Base-by-base conservation (phyloP, 2,113 vertebrate genomes). In the Muscicapa adusta region DNA sequence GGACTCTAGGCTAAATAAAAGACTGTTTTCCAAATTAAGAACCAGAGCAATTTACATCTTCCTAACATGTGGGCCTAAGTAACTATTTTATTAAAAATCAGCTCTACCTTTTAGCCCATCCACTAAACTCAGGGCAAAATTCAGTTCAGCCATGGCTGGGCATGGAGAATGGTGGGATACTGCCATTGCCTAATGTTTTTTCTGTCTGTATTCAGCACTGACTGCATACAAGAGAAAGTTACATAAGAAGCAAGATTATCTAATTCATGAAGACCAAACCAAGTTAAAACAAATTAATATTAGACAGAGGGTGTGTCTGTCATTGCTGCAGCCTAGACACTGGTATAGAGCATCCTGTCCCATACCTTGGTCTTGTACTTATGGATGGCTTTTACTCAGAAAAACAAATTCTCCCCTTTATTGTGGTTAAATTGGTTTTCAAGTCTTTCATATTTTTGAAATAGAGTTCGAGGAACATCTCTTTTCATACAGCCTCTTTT, bases 21-120 rank as follows among this genome's bases (percentile, higher is more conserved):
- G 6, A 5, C 4, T 18, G 5, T 31, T 76, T 62, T 85, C 45
- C 38, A 65, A 66, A 62, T 73, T 19, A 38, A 56, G 28, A 77
- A n/a, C 43, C 34, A 42, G 26, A 74, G 18, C 14, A 54, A 36
- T 54, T 48, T 54, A 36, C 43, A 24, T 23, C 14, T 78, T 82
- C 13, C 5, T 71, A 47, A 20, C 0, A 13, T 10, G 34, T 56
- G 25, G 26, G 2, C 5, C 48, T 0, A 1, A 36, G 31, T 48
- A 89, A 40, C 3, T 36, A 6, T 48, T 85, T 47, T 18, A 36
- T 56, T 38, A 73, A 72, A 78, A 61, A 65, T 57, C 45, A 82
- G 10, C n/a, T 60, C 22, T 53, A 22, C 2, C 1, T 75, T 65
- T 87, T 51, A 84, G 2, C 9, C 4, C 6, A 16, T 23, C 11